Conservation (phyloP, 2,888 invertebrate genomes). For the Steromphala cineraria region DNA sequence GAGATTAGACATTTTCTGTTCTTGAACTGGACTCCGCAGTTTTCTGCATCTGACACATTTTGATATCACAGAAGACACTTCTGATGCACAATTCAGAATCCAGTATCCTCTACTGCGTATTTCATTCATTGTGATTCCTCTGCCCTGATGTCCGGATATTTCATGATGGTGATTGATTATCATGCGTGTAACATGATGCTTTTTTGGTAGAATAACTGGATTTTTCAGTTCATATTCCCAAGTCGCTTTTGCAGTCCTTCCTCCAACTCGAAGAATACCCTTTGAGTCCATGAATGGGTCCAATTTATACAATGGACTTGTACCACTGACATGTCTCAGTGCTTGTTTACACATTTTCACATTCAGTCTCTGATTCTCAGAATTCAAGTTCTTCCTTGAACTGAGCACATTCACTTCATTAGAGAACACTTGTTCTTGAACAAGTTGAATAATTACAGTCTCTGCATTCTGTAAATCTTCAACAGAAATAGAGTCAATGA, state of each 20-base stretch:
- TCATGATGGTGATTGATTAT: neutral
- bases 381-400: neutral
- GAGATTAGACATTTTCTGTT: slow-evolving; percentile 28
- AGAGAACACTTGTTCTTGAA: neutral
- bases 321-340: neutral
- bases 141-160: neutral
- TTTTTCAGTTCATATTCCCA: slow-evolving; percentile 30
- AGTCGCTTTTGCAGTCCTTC: slow-evolving; percentile 29
- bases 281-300: slow-evolving; percentile 41
- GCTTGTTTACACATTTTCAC: neutral
- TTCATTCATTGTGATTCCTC: slow-evolving; percentile 43
- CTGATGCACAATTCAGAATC: slow-evolving; percentile 56
- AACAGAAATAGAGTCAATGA: neutral
- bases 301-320: slow-evolving; percentile 24
- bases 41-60: slow-evolving; percentile 64
- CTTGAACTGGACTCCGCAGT: slow-evolving; percentile 34
- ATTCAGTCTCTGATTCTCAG: neutral
- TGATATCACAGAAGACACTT: slow-evolving; percentile 42
- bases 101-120: slow-evolving; percentile 60
- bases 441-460: neutral
- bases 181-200: slow-evolving; percentile 32
- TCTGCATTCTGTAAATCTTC: neutral
- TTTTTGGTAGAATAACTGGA: slow-evolving; percentile 41
- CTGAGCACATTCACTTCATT: neutral
- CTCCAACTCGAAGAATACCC: slow-evolving; percentile 48